These are phyloP conservation scores for Pedionomus torquatus DNA, from an alignment of 2,113 vertebrate species.

Conservation along the genomic window DNA sequence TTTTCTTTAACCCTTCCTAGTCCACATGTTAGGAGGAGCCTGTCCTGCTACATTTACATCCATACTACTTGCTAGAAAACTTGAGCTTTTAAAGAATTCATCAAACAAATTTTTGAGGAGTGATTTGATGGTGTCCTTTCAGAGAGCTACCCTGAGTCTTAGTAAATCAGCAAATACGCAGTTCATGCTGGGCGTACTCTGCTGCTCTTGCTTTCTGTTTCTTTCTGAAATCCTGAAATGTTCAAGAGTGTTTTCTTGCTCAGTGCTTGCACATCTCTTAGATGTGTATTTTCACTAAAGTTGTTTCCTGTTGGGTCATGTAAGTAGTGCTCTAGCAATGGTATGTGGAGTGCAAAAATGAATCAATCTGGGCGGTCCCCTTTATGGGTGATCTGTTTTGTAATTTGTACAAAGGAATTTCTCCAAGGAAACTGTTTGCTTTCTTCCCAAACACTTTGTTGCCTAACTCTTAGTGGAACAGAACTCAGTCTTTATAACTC, in stretches of 20 bases:
- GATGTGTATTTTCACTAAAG: background rate
- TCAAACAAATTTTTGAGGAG: background rate
- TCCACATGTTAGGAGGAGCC: background rate
- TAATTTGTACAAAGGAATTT: conserved; percentile 11
- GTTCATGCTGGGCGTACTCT: background rate
- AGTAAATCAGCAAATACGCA: background rate
- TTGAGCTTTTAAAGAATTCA: background rate
- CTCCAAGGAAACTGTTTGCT: conserved; percentile 56
- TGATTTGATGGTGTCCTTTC: background rate
- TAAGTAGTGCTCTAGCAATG: background rate
- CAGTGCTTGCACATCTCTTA: background rate
- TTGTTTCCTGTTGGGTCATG: background rate
- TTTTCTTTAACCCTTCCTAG: background rate
- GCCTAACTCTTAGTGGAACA: background rate
- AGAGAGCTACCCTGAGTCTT: background rate
- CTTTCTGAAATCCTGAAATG: background rate
- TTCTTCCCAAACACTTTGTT: conserved; percentile 42
- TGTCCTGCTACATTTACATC: background rate
- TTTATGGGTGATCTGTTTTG: background rate
- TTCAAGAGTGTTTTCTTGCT: background rate
- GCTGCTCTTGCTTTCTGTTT: background rate
- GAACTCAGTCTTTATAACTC: background rate
- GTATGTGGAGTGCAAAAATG: conserved; percentile 23
- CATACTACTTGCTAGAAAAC: background rate
- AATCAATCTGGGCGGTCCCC: conserved; percentile 24